These are phyloP conservation scores for Allygus modestus DNA, from an alignment of 2,888 invertebrate genomes.

Conservation along the genomic window DNA sequence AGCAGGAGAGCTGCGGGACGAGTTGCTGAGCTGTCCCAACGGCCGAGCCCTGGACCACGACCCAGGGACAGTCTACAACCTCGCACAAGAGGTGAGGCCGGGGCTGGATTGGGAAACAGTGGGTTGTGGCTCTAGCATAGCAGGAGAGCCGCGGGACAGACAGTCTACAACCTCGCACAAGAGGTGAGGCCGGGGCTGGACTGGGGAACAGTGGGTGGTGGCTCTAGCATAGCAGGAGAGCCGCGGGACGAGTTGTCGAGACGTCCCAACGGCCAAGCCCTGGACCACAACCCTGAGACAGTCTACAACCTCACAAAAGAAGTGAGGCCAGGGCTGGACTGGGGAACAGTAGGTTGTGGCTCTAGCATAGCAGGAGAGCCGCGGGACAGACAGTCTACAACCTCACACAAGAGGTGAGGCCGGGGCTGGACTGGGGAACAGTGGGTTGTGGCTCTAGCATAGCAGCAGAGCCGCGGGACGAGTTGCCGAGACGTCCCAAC, in stretches of 20 bases:
- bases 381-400: constrained; percentile 52
- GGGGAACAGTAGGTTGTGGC: too few relatives aligned
- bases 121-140: too few relatives aligned
- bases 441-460: too few relatives aligned
- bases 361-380: not conserved
- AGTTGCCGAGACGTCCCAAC: constrained; percentile 13
- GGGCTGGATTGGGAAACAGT: too few relatives aligned
- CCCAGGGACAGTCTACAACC: constrained; percentile 48
- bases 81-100: constrained; percentile 55
- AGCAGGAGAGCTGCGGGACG: not conserved
- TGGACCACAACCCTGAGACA: constrained; percentile 27
- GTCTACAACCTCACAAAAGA: constrained; percentile 49
- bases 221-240: too few relatives aligned
- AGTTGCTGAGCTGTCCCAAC: constrained; percentile 15
- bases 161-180: constrained; percentile 49
- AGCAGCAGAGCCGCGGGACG: not conserved
- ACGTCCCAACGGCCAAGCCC: constrained; percentile 7
- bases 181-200: too few relatives aligned
- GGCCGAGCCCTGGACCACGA: not conserved
- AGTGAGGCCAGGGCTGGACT: too few relatives aligned
- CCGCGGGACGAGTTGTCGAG: constrained; percentile 2
- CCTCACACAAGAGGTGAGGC: constrained; percentile 52
- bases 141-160: constrained; percentile 21
- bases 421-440: too few relatives aligned
- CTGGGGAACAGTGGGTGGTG: too few relatives aligned